Percentiles rank a stretch among this genome's conserved stretches.
Evolutionary conservation across 2,797 vertebrate species (phyloP).

Genomic region (Channallabes apus): DNA sequence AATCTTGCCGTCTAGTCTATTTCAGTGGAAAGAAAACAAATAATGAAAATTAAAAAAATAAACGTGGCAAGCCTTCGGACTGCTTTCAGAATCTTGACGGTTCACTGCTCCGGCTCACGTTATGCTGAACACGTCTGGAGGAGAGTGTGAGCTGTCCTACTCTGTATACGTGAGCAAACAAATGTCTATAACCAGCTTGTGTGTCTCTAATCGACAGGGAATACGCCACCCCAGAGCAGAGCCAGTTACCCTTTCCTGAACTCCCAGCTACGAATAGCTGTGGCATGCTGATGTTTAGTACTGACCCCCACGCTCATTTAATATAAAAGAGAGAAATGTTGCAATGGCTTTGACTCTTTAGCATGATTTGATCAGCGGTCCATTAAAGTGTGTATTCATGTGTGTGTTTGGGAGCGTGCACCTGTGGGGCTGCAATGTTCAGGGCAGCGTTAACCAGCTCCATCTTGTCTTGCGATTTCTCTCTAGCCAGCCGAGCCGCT

Average conservation of each 20-base stretch:
- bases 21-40: neutral
- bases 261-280: neutral
- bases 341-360: neutral
- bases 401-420: constrained; percentile 57
- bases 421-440: constrained; percentile 87
- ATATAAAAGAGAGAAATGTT: neutral
- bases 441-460: constrained; percentile 88
- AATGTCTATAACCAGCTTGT: neutral
- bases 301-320: neutral
- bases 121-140: neutral
- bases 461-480: constrained; percentile 94
- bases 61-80: too few species aligned
- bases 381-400: neutral
- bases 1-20: too few species aligned
- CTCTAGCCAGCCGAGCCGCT: constrained; percentile 87
- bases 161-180: constrained; percentile 1
- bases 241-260: neutral
- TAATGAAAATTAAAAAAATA: neutral
- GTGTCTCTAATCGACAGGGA: neutral
- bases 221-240: neutral
- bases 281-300: neutral
- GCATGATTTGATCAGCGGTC: neutral
- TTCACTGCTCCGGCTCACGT: neutral
- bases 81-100: neutral
- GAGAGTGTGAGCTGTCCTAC: neutral